A percentile compares a stretch with the other conserved stretches of the same genome.
phyloP scores from a whole-genome alignment of 1,140 invertebrate genomes.

The Calephelis virginiensis region DNA sequence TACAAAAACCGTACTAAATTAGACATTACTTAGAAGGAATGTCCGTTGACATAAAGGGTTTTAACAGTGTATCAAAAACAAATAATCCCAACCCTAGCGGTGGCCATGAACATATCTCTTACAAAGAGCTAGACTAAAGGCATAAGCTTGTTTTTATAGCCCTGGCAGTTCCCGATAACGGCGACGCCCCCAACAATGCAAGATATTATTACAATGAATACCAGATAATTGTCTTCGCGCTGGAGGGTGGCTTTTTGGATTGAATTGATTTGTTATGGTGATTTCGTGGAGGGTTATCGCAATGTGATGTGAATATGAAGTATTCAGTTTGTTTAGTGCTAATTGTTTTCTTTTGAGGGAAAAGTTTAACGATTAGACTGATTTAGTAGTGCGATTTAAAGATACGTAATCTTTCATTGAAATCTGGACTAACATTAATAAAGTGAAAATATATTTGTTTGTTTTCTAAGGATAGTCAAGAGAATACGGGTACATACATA shows the following conservation, averaged over 20 bases:
- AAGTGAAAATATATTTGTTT: too few species aligned
- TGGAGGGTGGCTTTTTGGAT: slow-evolving; percentile 42
- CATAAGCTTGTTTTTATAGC: slow-evolving; percentile 78
- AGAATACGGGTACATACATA: too few species aligned
- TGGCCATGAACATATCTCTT: slow-evolving; percentile 31
- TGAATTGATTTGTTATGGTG: slow-evolving; percentile 59
- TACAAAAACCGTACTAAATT: too few species aligned
- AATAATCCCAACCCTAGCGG: slow-evolving; percentile 23
- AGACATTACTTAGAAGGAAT: too few species aligned
- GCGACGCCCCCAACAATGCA: slow-evolving; percentile 57
- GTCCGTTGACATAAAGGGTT: background rate
- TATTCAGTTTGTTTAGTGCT: slow-evolving; percentile 8
- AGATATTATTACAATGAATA: slow-evolving; percentile 66
- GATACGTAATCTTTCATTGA: too few species aligned
- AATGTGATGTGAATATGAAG: slow-evolving; percentile 3
- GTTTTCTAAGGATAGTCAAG: too few species aligned
- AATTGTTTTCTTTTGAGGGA: slow-evolving; percentile 14
- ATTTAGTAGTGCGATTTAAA: too few species aligned
- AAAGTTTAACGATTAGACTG: too few species aligned
- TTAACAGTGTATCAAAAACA: slow-evolving; percentile 21
- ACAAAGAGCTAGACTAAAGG: slow-evolving; percentile 52
- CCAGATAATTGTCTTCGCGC: slow-evolving; percentile 61
- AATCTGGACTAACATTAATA: too few species aligned
- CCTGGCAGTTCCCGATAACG: slow-evolving; percentile 70
- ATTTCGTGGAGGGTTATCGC: slow-evolving; percentile 29